A percentile compares a stretch with the other conserved stretches of the same genome.
These are phyloP conservation scores for Hirudinaria manillensis DNA, from an alignment of 2,888 invertebrate species.

Conservation along the genomic window DNA sequence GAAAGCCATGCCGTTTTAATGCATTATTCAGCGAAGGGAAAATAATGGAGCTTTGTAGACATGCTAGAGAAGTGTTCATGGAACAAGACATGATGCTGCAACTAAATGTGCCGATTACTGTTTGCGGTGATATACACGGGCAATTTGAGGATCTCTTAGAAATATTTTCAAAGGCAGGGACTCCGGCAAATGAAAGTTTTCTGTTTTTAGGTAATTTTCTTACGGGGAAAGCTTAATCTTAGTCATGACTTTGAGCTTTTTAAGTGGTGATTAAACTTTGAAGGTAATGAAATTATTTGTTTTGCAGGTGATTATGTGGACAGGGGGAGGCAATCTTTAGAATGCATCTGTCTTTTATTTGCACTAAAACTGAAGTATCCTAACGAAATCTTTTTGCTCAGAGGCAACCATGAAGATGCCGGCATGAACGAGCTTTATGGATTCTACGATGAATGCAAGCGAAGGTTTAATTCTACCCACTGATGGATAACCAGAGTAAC, in stretches of 20 bases:
- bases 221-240: neutral
- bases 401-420: slow-evolving; percentile 57
- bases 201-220: slow-evolving; percentile 52
- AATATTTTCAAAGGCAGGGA: slow-evolving; percentile 47
- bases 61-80: slow-evolving; percentile 54
- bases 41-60: slow-evolving; percentile 48
- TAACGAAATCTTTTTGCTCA: slow-evolving; percentile 57
- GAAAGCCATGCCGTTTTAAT: neutral
- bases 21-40: neutral
- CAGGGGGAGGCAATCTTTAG: slow-evolving; percentile 58
- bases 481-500: neutral
- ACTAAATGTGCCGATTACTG: slow-evolving; percentile 57
- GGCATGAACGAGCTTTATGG: slow-evolving; percentile 60
- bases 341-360: slow-evolving; percentile 57
- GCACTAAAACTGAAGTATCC: slow-evolving; percentile 60
- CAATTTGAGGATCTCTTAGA: slow-evolving; percentile 58
- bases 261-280: neutral
- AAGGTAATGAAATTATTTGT: neutral
- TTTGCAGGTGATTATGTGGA: slow-evolving; percentile 58
- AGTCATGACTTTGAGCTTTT: neutral
- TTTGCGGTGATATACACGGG: slow-evolving; percentile 59
- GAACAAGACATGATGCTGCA: slow-evolving; percentile 58
- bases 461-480: slow-evolving; percentile 52
- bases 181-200: slow-evolving; percentile 58
- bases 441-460: slow-evolving; percentile 60